A percentile compares a stretch with the other conserved stretches of the same genome.
Evolutionary conservation across 2,888 invertebrate species (phyloP).

Genomic region (Chrysopilus asiliformis): DNA sequence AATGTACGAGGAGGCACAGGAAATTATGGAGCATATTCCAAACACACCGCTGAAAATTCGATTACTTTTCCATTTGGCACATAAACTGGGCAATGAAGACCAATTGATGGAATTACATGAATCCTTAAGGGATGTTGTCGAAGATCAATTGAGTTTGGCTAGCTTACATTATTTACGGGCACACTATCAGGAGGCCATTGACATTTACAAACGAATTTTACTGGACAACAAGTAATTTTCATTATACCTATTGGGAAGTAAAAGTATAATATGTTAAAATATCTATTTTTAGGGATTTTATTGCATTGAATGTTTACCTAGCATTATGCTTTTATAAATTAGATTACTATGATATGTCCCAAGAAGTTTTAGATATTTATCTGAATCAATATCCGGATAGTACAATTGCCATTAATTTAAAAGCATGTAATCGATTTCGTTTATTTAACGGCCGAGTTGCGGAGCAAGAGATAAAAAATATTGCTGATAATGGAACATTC

Average conservation of each 20-base stretch:
- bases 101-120: constrained; percentile 72
- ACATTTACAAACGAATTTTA: constrained; percentile 89
- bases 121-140: constrained; percentile 71
- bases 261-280: background rate
- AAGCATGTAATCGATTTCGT: constrained; percentile 58
- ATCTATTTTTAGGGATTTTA: constrained; percentile 53
- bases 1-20: constrained; percentile 52
- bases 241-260: background rate
- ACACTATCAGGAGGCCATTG: constrained; percentile 97
- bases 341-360: constrained; percentile 96
- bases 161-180: constrained; percentile 91
- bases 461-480: constrained; percentile 80
- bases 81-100: constrained; percentile 82
- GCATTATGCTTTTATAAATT: constrained; percentile 96
- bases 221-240: constrained; percentile 68
- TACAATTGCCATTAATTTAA: constrained; percentile 88
- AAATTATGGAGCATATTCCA: constrained; percentile 48
- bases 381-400: constrained; percentile 84
- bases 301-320: constrained; percentile 93
- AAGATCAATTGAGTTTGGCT: constrained; percentile 91
- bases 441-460: constrained; percentile 91
- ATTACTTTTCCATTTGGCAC: constrained; percentile 81
- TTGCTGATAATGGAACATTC: constrained; percentile 59
- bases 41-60: constrained; percentile 58
- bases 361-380: constrained; percentile 91